Evolutionary conservation across 2,888 invertebrate genomes (phyloP), one percentile per base, ranked within the genome.

Genomic region (Orthosia cruda): DNA sequence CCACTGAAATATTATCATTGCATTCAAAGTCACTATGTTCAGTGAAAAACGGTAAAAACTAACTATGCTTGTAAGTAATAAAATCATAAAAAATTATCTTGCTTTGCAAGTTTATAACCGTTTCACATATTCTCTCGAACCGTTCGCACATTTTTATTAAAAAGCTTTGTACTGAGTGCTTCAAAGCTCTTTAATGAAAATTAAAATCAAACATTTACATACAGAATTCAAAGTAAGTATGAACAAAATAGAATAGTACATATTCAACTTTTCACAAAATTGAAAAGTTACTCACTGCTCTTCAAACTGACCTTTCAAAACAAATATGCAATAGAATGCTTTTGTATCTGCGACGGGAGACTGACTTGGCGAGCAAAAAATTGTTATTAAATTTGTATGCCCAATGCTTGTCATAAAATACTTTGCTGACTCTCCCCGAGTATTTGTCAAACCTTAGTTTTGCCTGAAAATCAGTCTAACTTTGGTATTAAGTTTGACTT

Each of bases 301-400:
- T 68, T 7, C 13, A 58, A 40, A 52, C 54, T 77, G 58, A 58
- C 20, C 63, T 63, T 77, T 64, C 0, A 1, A 40, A 20, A 13
- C 16, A 72, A 50, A 20, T 23, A n/a, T 61, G 13, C 23, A 64
- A 50, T 18, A 16, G 23, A 66, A 61, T 2, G 9, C 13, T 52
- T 12, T 40, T 54, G 7, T 55, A 67, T 32, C 23, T 59, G n/a
- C 32, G 54, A 20, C 23, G 23, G 0, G 9, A 13, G 13, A 40
- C 20, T 16, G 40, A 47, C 5, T 64, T 32, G 12, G 4, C 32
- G 4, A 64, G 16, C 52, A 59, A 74, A 65, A 11, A 45, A 73
- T 54, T 61, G 9, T 23, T n/a, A 40, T 50, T 26, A 18, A 40
- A 55, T 45, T 55, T 62, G 32, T 49, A 18, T 57, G 12, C 40